These are phyloP conservation scores for Siderastrea radians DNA, from an alignment of 92 coral and sea anemone genomes.

Conservation along the genomic window DNA sequence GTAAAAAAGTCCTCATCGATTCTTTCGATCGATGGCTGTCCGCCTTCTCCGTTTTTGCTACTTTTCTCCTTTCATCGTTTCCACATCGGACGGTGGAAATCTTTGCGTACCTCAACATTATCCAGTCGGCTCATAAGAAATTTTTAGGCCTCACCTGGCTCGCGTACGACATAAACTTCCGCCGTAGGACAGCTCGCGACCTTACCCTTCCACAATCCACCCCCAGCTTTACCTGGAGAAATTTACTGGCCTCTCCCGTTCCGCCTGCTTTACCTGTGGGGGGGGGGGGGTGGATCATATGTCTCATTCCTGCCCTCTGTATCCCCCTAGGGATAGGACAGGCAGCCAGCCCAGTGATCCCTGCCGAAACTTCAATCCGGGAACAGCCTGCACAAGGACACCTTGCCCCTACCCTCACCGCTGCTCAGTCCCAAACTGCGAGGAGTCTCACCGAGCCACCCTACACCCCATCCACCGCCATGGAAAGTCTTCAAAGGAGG, in stretches of 20 bases:
- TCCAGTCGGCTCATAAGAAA: constrained; percentile 3
- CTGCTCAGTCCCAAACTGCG: background rate
- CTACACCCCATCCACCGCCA: background rate
- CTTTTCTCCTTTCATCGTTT: background rate
- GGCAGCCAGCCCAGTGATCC: background rate
- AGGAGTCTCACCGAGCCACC: constrained; percentile 1
- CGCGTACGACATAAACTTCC: constrained; percentile 1
- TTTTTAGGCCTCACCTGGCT: constrained; percentile 23
- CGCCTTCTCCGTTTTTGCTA: background rate
- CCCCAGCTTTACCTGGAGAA: too few relatives aligned
- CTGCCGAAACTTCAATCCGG: background rate
- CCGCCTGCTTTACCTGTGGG: too few relatives aligned
- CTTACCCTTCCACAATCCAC: too few relatives aligned
- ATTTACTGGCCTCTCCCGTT: too few relatives aligned
- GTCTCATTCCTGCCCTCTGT: constrained; percentile 4
- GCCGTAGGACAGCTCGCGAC: constrained; percentile 9
- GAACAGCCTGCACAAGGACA: background rate
- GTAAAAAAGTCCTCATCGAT: constrained; percentile 1
- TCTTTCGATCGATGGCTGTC: constrained; percentile 10
- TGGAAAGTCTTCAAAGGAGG: constrained; percentile 9
- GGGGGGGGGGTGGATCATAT: too few relatives aligned
- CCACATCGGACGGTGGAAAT: constrained; percentile 4
- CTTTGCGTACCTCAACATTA: background rate
- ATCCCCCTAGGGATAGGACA: background rate
- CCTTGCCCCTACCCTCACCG: constrained; percentile 22